Conservation (phyloP, 2,888 invertebrate species). For the Apotomis betuletana region DNA sequence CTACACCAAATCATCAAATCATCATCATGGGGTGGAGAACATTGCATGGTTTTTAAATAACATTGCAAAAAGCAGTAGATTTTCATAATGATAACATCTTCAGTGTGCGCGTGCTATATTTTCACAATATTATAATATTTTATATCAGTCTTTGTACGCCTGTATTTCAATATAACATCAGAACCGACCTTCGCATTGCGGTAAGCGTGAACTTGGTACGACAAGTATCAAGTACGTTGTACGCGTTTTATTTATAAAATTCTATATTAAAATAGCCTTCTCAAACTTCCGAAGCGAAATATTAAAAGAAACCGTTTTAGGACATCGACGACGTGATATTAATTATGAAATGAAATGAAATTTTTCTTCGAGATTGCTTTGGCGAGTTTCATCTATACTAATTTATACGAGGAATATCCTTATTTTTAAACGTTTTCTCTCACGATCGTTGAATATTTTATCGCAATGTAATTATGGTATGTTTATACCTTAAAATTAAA, state of each 20-base stretch:
- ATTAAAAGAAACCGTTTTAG: constrained; percentile 16
- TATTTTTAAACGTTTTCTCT: background rate
- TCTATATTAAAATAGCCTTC: constrained; percentile 17
- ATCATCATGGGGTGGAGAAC: too few relatives aligned
- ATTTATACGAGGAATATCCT: constrained; percentile 1
- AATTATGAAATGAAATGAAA: constrained; percentile 23
- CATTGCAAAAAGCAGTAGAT: too few relatives aligned
- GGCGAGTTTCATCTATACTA: constrained; percentile 17
- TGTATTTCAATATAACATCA: constrained; percentile 48
- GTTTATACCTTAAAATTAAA: too few relatives aligned
- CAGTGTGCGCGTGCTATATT: too few relatives aligned
- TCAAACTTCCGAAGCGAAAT: constrained; percentile 16
- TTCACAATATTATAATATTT: background rate
- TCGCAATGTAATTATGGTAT: too few relatives aligned
- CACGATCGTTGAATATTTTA: too few relatives aligned
- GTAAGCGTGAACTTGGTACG: constrained; percentile 48
- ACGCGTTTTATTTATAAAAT: constrained; percentile 31
- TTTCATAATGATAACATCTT: too few relatives aligned
- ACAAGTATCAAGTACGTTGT: constrained; percentile 18
- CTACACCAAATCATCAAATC: too few relatives aligned
- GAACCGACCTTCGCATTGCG: constrained; percentile 55
- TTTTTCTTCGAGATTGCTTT: constrained; percentile 4
- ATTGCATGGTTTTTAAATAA: too few relatives aligned
- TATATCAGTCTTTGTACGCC: constrained; percentile 4
- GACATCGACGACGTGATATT: constrained; percentile 23